Conservation (phyloP, 2,888 invertebrate genomes). For the Nomada ferruginata region DNA sequence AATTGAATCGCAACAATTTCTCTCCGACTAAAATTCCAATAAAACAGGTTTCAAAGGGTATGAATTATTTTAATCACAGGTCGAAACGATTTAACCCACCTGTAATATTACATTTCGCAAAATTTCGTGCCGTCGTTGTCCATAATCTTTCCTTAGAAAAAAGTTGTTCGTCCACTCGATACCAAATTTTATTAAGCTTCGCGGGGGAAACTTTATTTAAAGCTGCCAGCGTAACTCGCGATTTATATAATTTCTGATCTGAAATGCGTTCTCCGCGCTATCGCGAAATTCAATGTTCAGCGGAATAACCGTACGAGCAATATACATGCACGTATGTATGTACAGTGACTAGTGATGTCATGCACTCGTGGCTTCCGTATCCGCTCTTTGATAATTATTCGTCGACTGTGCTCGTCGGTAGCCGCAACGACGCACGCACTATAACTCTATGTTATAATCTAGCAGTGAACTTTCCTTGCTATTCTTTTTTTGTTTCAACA, state of each 20-base stretch:
- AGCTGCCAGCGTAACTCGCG: background rate
- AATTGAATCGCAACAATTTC: too few relatives aligned
- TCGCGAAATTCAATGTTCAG: constrained; percentile 22
- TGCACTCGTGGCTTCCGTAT: constrained; percentile 67
- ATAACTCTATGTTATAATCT: constrained; percentile 13
- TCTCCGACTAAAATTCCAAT: too few relatives aligned
- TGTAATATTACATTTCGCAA: too few relatives aligned
- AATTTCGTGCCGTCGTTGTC: too few relatives aligned
- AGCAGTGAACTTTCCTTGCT: constrained; percentile 10
- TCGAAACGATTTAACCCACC: too few relatives aligned
- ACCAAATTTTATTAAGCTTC: too few relatives aligned
- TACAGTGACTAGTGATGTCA: constrained; percentile 60
- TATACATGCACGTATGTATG: constrained; percentile 11
- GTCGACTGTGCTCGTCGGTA: constrained; percentile 35
- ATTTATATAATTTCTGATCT: constrained; percentile 44
- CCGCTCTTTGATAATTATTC: constrained; percentile 68
- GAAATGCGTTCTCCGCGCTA: constrained; percentile 26
- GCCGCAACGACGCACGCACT: constrained; percentile 24
- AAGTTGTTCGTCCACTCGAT: too few relatives aligned
- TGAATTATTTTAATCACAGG: too few relatives aligned
- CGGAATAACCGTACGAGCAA: constrained; percentile 6
- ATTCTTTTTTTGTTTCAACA: background rate
- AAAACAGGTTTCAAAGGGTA: too few relatives aligned
- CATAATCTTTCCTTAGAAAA: too few relatives aligned
- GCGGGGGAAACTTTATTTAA: background rate